These are phyloP conservation scores for Solenodon paradoxus DNA, from an alignment of 2,113 vertebrate genomes.

Conservation along the genomic window DNA sequence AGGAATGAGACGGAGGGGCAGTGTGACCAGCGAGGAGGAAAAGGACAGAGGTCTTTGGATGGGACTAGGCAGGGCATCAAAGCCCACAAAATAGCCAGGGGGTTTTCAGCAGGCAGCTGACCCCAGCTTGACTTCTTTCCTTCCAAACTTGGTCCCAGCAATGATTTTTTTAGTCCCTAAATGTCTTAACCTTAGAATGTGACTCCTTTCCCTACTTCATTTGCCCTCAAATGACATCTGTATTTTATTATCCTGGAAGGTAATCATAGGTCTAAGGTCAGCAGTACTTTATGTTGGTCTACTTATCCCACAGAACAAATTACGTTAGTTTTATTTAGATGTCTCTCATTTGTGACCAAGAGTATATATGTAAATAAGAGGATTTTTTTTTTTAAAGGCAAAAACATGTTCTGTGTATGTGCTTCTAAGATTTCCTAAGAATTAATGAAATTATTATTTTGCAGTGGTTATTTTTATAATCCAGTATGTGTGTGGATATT, in stretches of 20 bases:
- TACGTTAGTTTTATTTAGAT: constrained; percentile 26
- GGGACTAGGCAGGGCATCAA: background rate
- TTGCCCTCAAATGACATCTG: background rate
- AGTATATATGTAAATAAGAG: background rate
- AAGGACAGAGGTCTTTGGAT: background rate
- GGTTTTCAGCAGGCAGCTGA: background rate
- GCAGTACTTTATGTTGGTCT: background rate
- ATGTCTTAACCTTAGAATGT: background rate
- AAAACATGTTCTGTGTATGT: background rate
- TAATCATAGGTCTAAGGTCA: background rate
- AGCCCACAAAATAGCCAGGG: background rate
- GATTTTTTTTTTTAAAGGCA: background rate
- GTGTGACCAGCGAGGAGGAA: background rate
- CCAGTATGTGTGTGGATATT: background rate
- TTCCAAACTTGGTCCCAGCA: background rate
- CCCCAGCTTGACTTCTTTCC: background rate
- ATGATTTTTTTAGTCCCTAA: background rate
- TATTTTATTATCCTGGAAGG: background rate
- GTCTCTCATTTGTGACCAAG: background rate
- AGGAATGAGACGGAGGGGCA: background rate
- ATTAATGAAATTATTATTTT: constrained; percentile 19
- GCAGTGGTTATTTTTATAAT: constrained; percentile 14
- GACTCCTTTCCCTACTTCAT: background rate
- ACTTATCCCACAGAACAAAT: background rate
- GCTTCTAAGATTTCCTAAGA: background rate